Evolutionary conservation across 2,888 invertebrate genomes (phyloP), one percentile per base, ranked within the genome.

Genomic region (Mamestra brassicae): DNA sequence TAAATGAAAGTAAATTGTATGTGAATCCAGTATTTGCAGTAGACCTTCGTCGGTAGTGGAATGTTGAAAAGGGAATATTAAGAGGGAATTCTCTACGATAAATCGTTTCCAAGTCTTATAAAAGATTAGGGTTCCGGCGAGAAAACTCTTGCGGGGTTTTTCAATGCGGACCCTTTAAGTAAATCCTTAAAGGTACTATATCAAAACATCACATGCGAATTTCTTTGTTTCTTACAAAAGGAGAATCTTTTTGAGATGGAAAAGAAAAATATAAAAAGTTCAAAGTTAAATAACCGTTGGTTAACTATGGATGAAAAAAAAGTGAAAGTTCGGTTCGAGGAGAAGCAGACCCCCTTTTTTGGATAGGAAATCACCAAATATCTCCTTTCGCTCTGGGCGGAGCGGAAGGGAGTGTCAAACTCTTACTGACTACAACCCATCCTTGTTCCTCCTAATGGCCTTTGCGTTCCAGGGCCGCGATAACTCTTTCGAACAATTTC

Each of bases 91-190:
- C 74, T 70, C 70, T 60, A 70, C 74, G 72, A 80, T 85, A 86
- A 87, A 87, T 87, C 71, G 84, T 68, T 80, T 78, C 86, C 76
- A 74, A 76, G 70, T 78, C 80, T 81, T 80, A 85, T 77, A 86
- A 87, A 87, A 71, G 84, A 85, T 87, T 80, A 76, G 76, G 74
- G 74, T 80, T 79, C 64, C 61, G 71, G 60, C 52, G 69, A 70
- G 47, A 58, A 78, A 80, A 78, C 57, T 76, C 71, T 75, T 72
- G 71, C 38, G 58, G 74, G 67, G 69, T 81, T 78, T 76, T 74
- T 76, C 75, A 78, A 76, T 74, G 61, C 64, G 52, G 66, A 62
- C 64, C 76, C 57, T 74, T 80, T 77, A 78, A 74, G 74, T 79
- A 73, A 71, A 78, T 66, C 60, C 63, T 84, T 80, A 60, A 62